Percentiles rank a stretch among this genome's conserved stretches.
Conservation (phyloP, 2,113 vertebrate species). For the Sinocyclocheilus maitianheensis region DNA sequence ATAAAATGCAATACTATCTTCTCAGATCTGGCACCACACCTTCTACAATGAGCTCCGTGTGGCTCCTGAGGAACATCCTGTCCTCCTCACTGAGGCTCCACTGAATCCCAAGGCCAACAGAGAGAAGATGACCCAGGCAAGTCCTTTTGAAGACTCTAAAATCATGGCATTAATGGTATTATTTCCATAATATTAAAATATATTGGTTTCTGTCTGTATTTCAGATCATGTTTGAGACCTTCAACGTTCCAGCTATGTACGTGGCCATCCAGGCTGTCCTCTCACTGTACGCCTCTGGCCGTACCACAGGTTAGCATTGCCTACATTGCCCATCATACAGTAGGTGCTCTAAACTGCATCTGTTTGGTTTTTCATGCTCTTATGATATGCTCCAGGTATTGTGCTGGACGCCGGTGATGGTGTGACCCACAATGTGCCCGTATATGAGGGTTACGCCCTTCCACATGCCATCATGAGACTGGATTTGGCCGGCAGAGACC, state of each 20-base stretch:
- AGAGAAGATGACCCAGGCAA: slow-evolving; percentile 95
- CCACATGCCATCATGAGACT: slow-evolving; percentile 62
- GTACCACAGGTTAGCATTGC: slow-evolving; percentile 83
- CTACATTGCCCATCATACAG: background rate
- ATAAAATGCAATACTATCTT: background rate
- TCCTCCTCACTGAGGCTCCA: slow-evolving; percentile 90
- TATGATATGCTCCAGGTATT: slow-evolving; percentile 44
- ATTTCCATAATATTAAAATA: background rate
- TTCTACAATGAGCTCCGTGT: slow-evolving; percentile 81
- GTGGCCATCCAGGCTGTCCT: slow-evolving; percentile 91
- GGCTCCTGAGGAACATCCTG: slow-evolving; percentile 89
- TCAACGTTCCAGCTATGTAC: slow-evolving; percentile 87
- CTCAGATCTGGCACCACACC: slow-evolving; percentile 95
- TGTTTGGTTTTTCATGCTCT: background rate
- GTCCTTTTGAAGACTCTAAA: background rate
- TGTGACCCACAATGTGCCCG: slow-evolving; percentile 57
- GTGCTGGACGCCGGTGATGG: slow-evolving; percentile 59
- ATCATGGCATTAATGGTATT: background rate
- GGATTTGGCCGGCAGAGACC: slow-evolving; percentile 60
- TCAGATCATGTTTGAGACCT: slow-evolving; percentile 76
- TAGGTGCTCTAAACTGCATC: background rate
- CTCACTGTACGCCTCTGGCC: slow-evolving; percentile 78
- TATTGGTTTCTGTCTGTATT: background rate
- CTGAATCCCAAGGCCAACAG: slow-evolving; percentile 95
- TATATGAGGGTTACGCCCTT: slow-evolving; percentile 18